phyloP scores from a whole-genome alignment of 2,113 vertebrate genomes.

The Micronycteris hirsuta region DNA sequence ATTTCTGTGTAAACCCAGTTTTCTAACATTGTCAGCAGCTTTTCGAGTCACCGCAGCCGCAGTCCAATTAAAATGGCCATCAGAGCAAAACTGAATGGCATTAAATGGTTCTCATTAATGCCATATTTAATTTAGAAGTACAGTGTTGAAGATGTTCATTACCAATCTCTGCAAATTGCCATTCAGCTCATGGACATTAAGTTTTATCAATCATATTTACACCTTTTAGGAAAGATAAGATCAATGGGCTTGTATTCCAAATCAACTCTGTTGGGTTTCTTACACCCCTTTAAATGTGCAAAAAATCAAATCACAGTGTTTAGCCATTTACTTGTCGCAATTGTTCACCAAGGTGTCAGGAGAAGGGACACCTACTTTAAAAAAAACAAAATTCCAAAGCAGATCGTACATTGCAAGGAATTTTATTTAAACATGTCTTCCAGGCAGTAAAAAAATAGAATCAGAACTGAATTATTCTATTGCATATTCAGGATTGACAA shows the following conservation, averaged over 20 bases:
- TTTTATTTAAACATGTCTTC: background rate
- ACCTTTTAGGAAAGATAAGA: conserved; percentile 54
- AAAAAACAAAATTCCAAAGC: background rate
- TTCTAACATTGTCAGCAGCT: conserved; percentile 70
- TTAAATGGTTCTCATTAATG: conserved; percentile 76
- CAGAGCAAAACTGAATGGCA: conserved; percentile 70
- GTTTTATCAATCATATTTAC: conserved; percentile 66
- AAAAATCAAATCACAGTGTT: background rate
- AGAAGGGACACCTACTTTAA: background rate
- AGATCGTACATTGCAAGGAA: background rate
- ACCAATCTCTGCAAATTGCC: conserved; percentile 58
- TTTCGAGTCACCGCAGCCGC: conserved; percentile 62
- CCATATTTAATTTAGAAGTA: conserved; percentile 78
- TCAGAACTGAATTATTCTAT: background rate
- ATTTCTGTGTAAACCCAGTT: conserved; percentile 24
- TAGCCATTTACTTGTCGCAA: background rate
- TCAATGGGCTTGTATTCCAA: background rate
- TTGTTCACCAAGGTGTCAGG: background rate
- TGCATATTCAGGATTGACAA: background rate
- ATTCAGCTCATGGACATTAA: conserved; percentile 47
- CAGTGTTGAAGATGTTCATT: conserved; percentile 68
- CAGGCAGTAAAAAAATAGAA: background rate
- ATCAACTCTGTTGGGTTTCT: background rate
- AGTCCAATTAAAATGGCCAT: conserved; percentile 80
- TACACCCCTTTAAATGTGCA: background rate